These are phyloP conservation scores for Gadus macrocephalus DNA, from an alignment of 2,113 vertebrate genomes.

Conservation along the genomic window DNA sequence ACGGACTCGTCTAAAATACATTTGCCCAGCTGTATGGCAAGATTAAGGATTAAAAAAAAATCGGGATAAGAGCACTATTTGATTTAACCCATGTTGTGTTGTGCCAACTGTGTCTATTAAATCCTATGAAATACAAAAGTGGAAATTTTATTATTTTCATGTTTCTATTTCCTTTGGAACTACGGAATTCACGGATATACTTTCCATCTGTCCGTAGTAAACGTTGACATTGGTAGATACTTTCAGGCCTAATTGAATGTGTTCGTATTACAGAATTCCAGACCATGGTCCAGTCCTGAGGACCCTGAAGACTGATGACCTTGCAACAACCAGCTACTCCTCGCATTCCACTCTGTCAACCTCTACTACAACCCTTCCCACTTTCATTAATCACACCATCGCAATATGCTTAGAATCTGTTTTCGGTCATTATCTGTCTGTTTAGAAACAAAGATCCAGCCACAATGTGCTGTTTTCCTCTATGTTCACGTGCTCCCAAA, in stretches of 20 bases:
- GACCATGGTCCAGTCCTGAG: constrained; percentile 87
- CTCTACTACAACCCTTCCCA: constrained; percentile 17
- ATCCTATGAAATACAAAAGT: no score
- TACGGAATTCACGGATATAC: no score
- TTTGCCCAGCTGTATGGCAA: no score
- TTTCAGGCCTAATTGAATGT: background rate
- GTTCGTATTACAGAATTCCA: constrained; percentile 80
- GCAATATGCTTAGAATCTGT: constrained; percentile 30
- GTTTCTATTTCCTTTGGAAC: no score
- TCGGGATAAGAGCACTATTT: no score
- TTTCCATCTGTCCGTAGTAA: no score
- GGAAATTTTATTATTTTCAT: no score
- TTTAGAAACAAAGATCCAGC: constrained; percentile 29
- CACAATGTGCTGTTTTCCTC: constrained; percentile 37
- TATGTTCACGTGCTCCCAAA: constrained; percentile 26
- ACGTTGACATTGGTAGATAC: no score
- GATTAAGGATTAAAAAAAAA: no score
- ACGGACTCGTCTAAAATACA: no score
- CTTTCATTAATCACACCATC: constrained; percentile 30
- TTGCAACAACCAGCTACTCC: background rate
- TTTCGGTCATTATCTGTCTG: constrained; percentile 18
- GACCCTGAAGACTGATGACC: background rate
- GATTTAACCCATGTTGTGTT: no score
- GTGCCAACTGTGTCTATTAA: no score
- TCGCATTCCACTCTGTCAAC: constrained; percentile 11